Evolutionary conservation across 2,113 vertebrate genomes (phyloP).

Genomic region (Drymodes brunneopygia): DNA sequence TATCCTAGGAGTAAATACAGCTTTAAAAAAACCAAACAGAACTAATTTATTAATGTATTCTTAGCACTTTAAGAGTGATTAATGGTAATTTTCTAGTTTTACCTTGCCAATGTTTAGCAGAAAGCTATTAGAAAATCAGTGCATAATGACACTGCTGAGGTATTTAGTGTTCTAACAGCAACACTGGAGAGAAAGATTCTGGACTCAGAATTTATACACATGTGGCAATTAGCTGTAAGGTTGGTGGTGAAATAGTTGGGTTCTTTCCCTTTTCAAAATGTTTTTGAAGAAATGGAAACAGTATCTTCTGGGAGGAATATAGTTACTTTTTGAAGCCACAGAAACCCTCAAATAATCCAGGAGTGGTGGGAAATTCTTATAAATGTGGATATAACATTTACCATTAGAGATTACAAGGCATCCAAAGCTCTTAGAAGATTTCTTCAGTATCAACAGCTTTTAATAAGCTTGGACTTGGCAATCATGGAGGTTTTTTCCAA

Average conservation of each 20-base stretch:
- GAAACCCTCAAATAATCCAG: background rate
- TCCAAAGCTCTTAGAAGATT: background rate
- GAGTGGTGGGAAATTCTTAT: background rate
- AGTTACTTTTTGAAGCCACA: background rate
- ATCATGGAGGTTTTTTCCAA: background rate
- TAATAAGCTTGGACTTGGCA: background rate
- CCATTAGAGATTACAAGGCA: background rate
- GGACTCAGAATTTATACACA: background rate
- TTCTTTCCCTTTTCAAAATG: background rate
- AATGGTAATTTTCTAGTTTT: background rate
- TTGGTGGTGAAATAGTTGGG: background rate
- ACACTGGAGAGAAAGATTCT: background rate
- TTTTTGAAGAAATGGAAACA: background rate
- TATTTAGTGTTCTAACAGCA: background rate
- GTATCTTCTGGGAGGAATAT: background rate
- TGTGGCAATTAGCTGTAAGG: background rate
- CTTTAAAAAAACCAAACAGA: background rate
- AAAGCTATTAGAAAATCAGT: constrained; percentile 8
- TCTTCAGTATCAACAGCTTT: background rate
- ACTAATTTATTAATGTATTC: background rate
- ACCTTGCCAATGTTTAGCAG: background rate
- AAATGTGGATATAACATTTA: background rate
- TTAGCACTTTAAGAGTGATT: background rate
- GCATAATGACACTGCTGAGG: background rate
- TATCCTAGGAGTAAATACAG: background rate